Evolutionary conservation across 2,797 vertebrate species (phyloP), one percentile per base, ranked within the genome.

Genomic region (Neosalanx taihuensis): DNA sequence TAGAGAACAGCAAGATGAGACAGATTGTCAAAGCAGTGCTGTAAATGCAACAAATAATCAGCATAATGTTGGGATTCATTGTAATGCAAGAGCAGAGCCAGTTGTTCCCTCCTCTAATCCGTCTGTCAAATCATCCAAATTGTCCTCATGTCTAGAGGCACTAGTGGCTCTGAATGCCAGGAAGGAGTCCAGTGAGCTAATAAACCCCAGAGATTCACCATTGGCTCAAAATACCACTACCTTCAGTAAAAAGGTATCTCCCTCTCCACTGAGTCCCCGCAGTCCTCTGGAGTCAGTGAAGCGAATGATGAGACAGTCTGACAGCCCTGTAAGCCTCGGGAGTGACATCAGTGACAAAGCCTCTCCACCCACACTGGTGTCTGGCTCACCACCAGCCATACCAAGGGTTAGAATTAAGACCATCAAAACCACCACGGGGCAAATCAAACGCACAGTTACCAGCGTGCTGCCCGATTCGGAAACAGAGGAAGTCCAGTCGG

Each of bases 361-460:
- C 15, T 98, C 96, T 46, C 41, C 41, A 53, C 95, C 96, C 9
- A 95, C 95, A 2, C 89, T 97, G 79, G 87, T 91, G 18, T 91
- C 95, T 0, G 90, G 95, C 65, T 98, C 96, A 15, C 94, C 97
- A 0, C 96, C 95, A 64, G 96, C 95, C 5, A 98, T 99, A 81
- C 97, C 97, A 73, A 95, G 95, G 90, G 97, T 99, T 72, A 91
- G 97, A 79, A 99, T 99, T 81, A 99, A 98, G 87, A 99, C 97
- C 69, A 97, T 99, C 78, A 99, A 99, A 90, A 99, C 95, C 0
- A 96, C 92, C 10, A 95, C 96, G 0, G 97, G 97, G 69, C 95
- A 97, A 83, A 98, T 99, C 83, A 97, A 96, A 87, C 93, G 96
- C 76, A 99, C 95, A 0, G 93, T 98, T 53, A 98, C 96, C 0